Evolutionary conservation across 2,888 invertebrate genomes (phyloP), one percentile per base, ranked within the genome.

Genomic region (Dicyrtomina minuta): DNA sequence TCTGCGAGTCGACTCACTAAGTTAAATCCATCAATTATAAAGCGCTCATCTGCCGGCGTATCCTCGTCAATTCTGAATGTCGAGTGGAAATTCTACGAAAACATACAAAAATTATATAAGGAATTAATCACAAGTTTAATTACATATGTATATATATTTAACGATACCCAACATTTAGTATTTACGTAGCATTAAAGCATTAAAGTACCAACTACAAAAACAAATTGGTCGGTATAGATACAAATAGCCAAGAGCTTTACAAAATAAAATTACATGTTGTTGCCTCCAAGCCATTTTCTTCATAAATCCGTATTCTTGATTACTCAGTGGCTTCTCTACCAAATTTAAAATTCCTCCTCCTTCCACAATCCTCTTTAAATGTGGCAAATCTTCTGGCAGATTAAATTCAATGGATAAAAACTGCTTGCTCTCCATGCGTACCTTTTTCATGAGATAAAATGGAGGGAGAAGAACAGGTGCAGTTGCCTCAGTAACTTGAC

Each of bases 391-490:
- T 15, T 68, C 58, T 0, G 78, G 78, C 10, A 78, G 62, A n/a
- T 69, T 62, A 61, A 78, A 78, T 26, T 71, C 72, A 0, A 77
- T 68, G 0, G 74, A 70, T 26, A 75, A 43, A 49, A 68, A 72
- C 44, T 74, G 70, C 2, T 59, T 51, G 53, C 73, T 70, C 20
- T 68, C 68, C 43, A 77, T 66, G 6, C 70, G 61, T 46, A 77
- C 72, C 64, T 65, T 68, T 59, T 74, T 72, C 8, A 78, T 44
- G 17, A 75, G 58, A 60, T 78, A 68, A 62, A 78, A 75, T 2
- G 78, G 76, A n/a, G 78, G 78, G 10, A 78, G 66, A 5, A 78
- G 64, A 27, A 78, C 73, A 1, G 78, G 78, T 10, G 76, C 76
- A 41, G 58, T 55, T 10, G 56, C 58, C n/a, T 72, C 70, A 8